Evolutionary conservation across 92 coral and sea anemone species (phyloP), one percentile per base, ranked within the genome.

Genomic region (Chrysogorgia sp.): DNA sequence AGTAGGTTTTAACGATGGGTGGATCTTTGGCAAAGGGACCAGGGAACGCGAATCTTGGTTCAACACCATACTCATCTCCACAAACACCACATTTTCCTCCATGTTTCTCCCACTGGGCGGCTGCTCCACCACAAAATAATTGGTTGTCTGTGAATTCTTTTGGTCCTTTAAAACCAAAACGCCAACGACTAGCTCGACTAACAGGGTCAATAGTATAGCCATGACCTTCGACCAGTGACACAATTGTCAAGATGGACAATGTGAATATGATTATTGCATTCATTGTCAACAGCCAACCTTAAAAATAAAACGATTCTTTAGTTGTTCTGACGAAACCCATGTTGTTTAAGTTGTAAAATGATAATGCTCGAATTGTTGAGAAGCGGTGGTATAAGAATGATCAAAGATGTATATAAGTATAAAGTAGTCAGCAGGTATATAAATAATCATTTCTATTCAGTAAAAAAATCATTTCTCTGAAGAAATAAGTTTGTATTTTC

Each of bases 61-160:
- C 23, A 10, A 55, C 7, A 0, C 75, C 65, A 52, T 74, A 67
- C 30, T 72, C 75, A 53, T 88, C 91, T 0, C 91, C 91, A 76
- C 91, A 88, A 2, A 76, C 86, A 1, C 86, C 86, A n/a, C 81
- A 82, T 26, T 83, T 82, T 7, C 82, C 87, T 5, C 62, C 74
- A 52, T 70, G 67, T 34, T 7, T 35, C 0, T 47, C 8, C 52
- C 78, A 83, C 69, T 87, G 87, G 1, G 49, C 67, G 19, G 21
- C 41, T 14, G 82, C 29, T 9, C 90, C 90, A 7, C 90, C 87
- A 59, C 79, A 82, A 58, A 84, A 76, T 33, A 76, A 47, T 65
- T 32, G 77, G 32, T 83, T 86, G 86, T 83, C 80, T 2, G 87
- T 72, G 62, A 66, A 77, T 4, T 77, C 58, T 1, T 7, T 43